A percentile compares a stretch with the other conserved stretches of the same genome.
Conservation (phyloP, 2,113 vertebrate genomes). For the Chrysochloris asiatica region DNA sequence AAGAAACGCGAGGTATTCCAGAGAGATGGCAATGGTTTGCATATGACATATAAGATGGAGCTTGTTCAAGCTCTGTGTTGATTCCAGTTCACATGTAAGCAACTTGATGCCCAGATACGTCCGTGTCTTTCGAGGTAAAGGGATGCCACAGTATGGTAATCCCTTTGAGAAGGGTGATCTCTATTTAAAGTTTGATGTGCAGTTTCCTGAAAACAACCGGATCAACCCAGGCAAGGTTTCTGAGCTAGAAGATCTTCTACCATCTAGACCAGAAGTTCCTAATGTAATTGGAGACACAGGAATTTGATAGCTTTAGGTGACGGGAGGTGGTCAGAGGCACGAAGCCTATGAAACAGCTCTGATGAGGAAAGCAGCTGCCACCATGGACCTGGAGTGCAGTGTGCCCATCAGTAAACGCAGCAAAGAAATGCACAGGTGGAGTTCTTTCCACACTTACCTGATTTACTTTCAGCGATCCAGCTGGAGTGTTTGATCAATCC, state of each 20-base stretch:
- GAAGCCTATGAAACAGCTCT: constrained; percentile 99
- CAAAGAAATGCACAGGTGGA: constrained; percentile 83
- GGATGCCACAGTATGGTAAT: constrained; percentile 99
- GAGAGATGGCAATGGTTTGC: constrained; percentile 95
- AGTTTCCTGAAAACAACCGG: constrained; percentile 99
- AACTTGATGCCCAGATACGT: constrained; percentile 94
- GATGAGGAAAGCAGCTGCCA: constrained; percentile 97
- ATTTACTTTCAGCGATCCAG: constrained; percentile 83
- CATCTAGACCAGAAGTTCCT: constrained; percentile 93
- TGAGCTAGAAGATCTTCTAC: constrained; percentile 97
- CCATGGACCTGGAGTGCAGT: constrained; percentile 97
- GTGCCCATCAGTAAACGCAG: constrained; percentile 95
- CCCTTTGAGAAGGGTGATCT: constrained; percentile 99
- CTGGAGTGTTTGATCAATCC: constrained; percentile 85
- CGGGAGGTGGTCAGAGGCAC: constrained; percentile 91
- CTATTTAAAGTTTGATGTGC: constrained; percentile 97
- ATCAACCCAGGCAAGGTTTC: constrained; percentile 97
- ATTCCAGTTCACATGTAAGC: constrained; percentile 96
- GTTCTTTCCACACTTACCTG: constrained; percentile 85
- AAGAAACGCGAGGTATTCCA: constrained; percentile 98
- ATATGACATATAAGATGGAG: constrained; percentile 97
- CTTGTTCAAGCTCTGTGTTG: constrained; percentile 98
- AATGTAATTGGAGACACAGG: constrained; percentile 93
- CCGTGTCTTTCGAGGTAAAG: constrained; percentile 95
- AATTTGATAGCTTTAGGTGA: constrained; percentile 94